Base-by-base conservation (phyloP, 2,113 vertebrate genomes). In the Paratilapia polleni region DNA sequence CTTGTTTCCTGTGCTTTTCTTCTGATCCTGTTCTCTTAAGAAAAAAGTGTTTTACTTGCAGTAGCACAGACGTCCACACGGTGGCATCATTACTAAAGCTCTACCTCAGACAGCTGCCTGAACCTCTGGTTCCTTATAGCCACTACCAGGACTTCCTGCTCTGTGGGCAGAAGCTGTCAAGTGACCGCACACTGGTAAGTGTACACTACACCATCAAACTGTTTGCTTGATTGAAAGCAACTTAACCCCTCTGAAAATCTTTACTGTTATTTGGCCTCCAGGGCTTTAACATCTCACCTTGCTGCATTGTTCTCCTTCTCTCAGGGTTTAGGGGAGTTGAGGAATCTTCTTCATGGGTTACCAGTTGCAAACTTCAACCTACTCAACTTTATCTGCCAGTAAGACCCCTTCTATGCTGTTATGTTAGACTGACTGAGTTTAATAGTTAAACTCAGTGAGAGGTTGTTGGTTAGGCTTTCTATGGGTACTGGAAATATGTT, bases 41-140 rank as follows among this genome's bases (percentile, higher is more conserved):
- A 9, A 36, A 49, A 41, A 20, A n/a, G 28, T 77, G 66, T 86
- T 84, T 24, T 12, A 7, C 20, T 83, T 88, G 86, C 91, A 96
- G 96, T 82, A 92, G 88, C 84, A 96, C 96, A 80, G 96, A 96
- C 36, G 94, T 96, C 83, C 95, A 96, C 86, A 96, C 96, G 2
- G 96, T 96, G 87, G 96, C 96, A 3, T 96, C 96, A 12, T 89
- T 96, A 86, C 88, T 96, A 78, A 96, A 96, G 87, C 94, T 96
- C 13, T 96, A 96, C 90, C 95, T 96, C 84, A 88, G 96, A 80
- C 95, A 95, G 88, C 91, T 96, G 76, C 96, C 96, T 1, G 96
- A 96, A 87, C 96, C 96, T 19, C 83, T 96, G 84, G 93, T 96
- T 75, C 96, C 96, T 20, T 95, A 95, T 88, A 89, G 90, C 17